phyloP scores from a whole-genome alignment of 2,113 vertebrate genomes.

The Sander vitreus region DNA sequence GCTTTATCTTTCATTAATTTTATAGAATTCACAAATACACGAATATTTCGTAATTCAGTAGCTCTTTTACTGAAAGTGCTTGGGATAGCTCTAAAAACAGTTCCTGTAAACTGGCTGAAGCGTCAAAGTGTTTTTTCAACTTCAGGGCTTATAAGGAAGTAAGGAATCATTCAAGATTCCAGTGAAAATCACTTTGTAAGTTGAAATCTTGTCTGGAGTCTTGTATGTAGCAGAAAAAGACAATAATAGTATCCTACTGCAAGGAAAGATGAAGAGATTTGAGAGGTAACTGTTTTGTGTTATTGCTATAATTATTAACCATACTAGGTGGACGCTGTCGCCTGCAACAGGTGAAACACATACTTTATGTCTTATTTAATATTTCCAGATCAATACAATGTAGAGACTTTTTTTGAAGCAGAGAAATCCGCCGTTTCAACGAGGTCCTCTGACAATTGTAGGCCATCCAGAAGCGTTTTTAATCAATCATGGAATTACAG shows the following conservation, averaged over 20 bases:
- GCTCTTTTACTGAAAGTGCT: background rate
- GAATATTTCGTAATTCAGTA: background rate
- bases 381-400: too few relatives aligned
- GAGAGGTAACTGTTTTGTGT: slow-evolving; percentile 9
- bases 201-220: background rate
- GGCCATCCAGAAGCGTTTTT: too few relatives aligned
- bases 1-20: background rate
- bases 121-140: background rate
- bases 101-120: background rate
- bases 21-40: background rate
- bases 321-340: too few relatives aligned
- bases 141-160: background rate
- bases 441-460: too few relatives aligned
- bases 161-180: background rate
- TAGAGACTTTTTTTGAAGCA: too few relatives aligned
- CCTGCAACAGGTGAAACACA: too few relatives aligned
- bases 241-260: background rate
- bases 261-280: background rate
- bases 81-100: slow-evolving; percentile 15
- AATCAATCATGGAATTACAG: too few relatives aligned
- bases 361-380: too few relatives aligned
- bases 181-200: background rate
- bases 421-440: too few relatives aligned
- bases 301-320: background rate
- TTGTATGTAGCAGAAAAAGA: background rate